These are phyloP conservation scores for Alaudala cheleensis DNA, from an alignment of 2,113 vertebrate genomes.

Conservation along the genomic window DNA sequence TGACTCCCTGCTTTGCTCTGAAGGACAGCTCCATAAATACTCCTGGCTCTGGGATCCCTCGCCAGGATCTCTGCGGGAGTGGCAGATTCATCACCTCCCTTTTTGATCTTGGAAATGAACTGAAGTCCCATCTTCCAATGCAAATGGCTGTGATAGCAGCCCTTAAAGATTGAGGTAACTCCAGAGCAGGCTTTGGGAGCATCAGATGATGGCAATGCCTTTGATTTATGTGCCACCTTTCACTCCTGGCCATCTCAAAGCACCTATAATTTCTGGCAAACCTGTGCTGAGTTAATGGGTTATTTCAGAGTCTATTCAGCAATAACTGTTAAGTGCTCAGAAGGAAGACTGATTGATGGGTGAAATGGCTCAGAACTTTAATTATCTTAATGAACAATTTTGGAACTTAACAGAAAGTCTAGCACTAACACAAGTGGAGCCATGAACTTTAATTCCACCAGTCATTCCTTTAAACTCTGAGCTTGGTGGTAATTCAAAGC, in stretches of 20 bases:
- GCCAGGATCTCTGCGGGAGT: background rate
- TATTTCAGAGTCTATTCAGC: conserved; percentile 33
- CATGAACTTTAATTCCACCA: conserved; percentile 1
- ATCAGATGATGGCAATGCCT: conserved; percentile 3
- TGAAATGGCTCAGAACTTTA: conserved; percentile 48
- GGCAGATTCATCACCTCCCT: background rate
- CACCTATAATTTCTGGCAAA: conserved; percentile 43
- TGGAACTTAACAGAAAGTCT: conserved; percentile 7
- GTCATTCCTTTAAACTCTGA: background rate
- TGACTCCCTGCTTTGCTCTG: background rate
- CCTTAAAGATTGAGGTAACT: conserved; percentile 36
- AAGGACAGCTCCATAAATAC: conserved; percentile 21
- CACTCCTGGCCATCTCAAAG: conserved; percentile 41
- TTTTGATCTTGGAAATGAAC: conserved; percentile 26
- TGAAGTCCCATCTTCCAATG: background rate
- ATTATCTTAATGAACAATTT: conserved; percentile 31
- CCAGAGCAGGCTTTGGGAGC: background rate
- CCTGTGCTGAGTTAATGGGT: conserved; percentile 13
- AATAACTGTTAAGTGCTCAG: conserved; percentile 49
- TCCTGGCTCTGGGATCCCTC: background rate
- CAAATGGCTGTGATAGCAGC: background rate
- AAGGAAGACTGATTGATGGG: conserved; percentile 39
- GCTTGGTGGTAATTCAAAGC: background rate
- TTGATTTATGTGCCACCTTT: conserved; percentile 46
- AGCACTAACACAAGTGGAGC: background rate